Percentiles rank a stretch among this genome's conserved stretches.
Evolutionary conservation across 1,140 invertebrate genomes (phyloP).

Genomic region (Neodiprion lecontei): DNA sequence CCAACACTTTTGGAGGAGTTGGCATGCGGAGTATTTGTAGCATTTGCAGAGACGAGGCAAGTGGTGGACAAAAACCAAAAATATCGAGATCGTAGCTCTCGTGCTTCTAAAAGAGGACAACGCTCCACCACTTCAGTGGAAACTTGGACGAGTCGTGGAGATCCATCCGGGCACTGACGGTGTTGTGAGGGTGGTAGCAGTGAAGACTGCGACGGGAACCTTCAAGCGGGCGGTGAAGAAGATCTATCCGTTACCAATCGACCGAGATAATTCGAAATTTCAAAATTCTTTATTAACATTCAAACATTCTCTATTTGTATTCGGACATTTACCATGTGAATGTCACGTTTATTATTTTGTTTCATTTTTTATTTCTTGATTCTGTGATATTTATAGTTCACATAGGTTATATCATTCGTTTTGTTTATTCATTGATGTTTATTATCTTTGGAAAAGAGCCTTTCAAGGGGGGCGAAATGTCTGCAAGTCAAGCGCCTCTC

Average conservation of each 20-base stretch:
- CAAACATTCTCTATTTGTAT: too few relatives aligned
- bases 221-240: slow-evolving; percentile 11
- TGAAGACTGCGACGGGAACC: slow-evolving; percentile 36
- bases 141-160: slow-evolving; percentile 30
- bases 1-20: slow-evolving; percentile 40
- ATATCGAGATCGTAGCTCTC: slow-evolving; percentile 23
- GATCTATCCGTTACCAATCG: slow-evolving; percentile 4
- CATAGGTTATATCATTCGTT: too few relatives aligned
- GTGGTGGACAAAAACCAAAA: slow-evolving; percentile 21
- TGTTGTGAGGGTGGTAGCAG: slow-evolving; percentile 37
- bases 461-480: neutral
- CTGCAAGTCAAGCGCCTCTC: slow-evolving; percentile 17
- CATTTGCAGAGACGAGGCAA: slow-evolving; percentile 34
- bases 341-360: too few relatives aligned
- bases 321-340: too few relatives aligned
- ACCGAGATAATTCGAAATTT: neutral
- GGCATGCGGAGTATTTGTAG: slow-evolving; percentile 35
- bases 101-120: slow-evolving; percentile 30
- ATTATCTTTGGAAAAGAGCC: too few relatives aligned
- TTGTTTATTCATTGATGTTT: too few relatives aligned
- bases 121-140: slow-evolving; percentile 28
- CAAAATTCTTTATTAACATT: too few relatives aligned
- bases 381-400: too few relatives aligned
- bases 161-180: slow-evolving; percentile 43
- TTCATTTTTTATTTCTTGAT: too few relatives aligned